A percentile compares a stretch with the other conserved stretches of the same genome.
These are phyloP conservation scores for Stegostoma tigrinum DNA, from an alignment of 2,113 vertebrate species.

Conservation along the genomic window DNA sequence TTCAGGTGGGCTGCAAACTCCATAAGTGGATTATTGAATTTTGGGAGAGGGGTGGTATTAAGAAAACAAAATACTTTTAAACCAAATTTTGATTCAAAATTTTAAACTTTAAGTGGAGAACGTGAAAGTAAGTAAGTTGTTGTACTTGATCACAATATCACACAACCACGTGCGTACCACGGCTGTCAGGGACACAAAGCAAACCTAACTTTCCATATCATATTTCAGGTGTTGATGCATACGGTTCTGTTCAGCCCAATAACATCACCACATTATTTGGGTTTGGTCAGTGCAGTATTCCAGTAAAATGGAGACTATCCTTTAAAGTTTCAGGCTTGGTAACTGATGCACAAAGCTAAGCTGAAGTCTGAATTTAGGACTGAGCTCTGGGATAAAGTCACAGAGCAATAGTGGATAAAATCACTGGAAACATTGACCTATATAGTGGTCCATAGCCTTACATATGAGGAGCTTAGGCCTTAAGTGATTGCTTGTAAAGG, in stretches of 20 bases:
- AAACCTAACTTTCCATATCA: neutral
- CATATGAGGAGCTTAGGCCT: neutral
- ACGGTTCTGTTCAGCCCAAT: neutral
- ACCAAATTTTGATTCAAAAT: neutral
- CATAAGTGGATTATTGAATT: neutral
- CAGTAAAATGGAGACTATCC: neutral
- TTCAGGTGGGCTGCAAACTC: neutral
- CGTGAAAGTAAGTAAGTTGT: neutral
- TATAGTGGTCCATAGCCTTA: neutral
- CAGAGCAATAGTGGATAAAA: neutral
- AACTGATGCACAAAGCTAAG: neutral
- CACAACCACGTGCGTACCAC: neutral
- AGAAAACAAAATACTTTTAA: neutral
- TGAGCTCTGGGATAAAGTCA: neutral
- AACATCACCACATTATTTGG: neutral
- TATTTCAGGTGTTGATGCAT: neutral
- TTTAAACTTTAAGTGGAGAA: neutral
- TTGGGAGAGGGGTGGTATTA: neutral
- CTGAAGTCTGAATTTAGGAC: conserved; percentile 9
- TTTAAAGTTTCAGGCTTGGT: neutral
- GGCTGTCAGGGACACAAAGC: neutral
- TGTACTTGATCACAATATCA: neutral
- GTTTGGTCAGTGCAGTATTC: neutral
- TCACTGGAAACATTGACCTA: neutral
- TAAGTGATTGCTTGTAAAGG: neutral